Conservation (phyloP, 2,113 vertebrate genomes). For the Neotoma lepida region DNA sequence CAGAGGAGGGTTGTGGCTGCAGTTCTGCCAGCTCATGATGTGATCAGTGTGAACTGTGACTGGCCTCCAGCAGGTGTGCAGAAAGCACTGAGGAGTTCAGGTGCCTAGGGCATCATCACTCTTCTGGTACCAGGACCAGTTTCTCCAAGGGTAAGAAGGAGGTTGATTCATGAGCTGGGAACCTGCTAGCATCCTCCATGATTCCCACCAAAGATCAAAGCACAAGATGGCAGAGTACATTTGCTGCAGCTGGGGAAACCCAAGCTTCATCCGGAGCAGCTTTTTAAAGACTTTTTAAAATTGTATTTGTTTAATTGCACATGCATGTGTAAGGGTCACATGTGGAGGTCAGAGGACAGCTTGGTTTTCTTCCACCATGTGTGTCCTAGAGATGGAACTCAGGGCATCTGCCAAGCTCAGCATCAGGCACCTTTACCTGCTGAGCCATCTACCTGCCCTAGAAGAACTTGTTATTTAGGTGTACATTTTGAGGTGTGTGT, state of each 20-base stretch:
- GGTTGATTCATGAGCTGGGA: too few species aligned
- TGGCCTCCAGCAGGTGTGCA: background rate
- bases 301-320: background rate
- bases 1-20: background rate
- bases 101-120: background rate
- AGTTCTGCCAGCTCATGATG: background rate
- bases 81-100: background rate
- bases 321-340: background rate
- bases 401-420: background rate
- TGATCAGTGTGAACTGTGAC: background rate
- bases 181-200: rapidly evolving
- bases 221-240: background rate
- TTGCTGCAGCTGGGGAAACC: background rate
- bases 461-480: background rate
- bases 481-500: background rate
- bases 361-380: background rate
- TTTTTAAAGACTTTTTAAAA: background rate
- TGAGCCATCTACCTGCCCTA: background rate
- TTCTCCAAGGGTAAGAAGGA: background rate
- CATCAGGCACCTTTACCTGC: background rate
- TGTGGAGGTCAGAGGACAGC: background rate
- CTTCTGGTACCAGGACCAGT: rapidly evolving
- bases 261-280: background rate
- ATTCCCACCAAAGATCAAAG: background rate
- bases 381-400: background rate